Base-by-base conservation (phyloP, 2,888 invertebrate genomes). In the Coelogynopora nodosa region DNA sequence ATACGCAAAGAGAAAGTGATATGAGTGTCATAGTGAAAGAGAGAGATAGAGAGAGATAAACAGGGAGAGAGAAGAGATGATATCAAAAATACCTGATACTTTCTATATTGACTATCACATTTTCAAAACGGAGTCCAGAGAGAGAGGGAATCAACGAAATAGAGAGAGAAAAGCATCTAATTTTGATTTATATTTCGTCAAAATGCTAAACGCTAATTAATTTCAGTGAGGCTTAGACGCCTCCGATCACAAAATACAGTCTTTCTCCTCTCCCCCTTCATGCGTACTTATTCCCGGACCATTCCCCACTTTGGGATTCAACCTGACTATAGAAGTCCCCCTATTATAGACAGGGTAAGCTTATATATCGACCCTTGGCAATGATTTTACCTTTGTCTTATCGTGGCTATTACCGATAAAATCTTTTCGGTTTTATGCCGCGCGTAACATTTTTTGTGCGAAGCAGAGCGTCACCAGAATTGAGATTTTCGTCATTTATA, bases 111-210 rank as follows among this genome's bases (percentile, higher is more conserved):
- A 18, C 49, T 18, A 49, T 49, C 49, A 49, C 49, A 49, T 49
- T 49, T 5, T 18, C 5, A 49, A 49, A 5, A 13, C 49, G 18
- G 18, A 23, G 27, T 5, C 10, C 74, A 13, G 74, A 26, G 2
- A 74, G 74, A 74, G 74, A 2, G 74, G 18, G 49, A 49, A 49
- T 49, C 5, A 49, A 49, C 5, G 49, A 49, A 49, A 49, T 10
- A 49, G 49, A 5, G 49, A 49, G 74, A 74, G 74, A 74, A 49
- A 74, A 26, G 23, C 74, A 13, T 2, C 74, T 74, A 74, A 74
- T 74, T 74, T 74, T 74, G 74, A 74, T 74, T 74, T 74, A 74
- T 74, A n/a, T 74, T 74, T 74, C 74, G 74, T 74, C 27, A 74
- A 74, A 74, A 74, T 74, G 23, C 74, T 74, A 74, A 74, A 74